Evolutionary conservation across 1,140 invertebrate genomes (phyloP).

Genomic region (Pseudomyrmex flavicornis): DNA sequence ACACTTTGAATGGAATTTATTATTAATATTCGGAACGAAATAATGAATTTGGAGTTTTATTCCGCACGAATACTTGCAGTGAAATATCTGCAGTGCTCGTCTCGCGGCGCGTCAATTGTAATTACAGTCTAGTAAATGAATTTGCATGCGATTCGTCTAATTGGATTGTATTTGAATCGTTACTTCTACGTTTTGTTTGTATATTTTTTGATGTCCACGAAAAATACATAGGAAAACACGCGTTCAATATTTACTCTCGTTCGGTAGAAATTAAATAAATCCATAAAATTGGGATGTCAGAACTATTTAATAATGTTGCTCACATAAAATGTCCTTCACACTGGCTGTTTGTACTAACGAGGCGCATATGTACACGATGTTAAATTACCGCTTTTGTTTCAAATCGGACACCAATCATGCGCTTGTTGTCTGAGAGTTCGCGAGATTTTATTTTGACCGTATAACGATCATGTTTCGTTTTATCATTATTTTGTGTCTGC

Average conservation of each 20-base stretch:
- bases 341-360: slow-evolving; percentile 24
- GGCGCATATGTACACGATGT: background rate
- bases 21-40: background rate
- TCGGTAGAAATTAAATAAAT: slow-evolving; percentile 40
- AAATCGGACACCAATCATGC: slow-evolving; percentile 20
- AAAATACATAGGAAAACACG: slow-evolving; percentile 24
- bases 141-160: slow-evolving; percentile 60
- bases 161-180: slow-evolving; percentile 68
- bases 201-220: slow-evolving; percentile 40
- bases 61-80: slow-evolving; percentile 44
- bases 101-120: slow-evolving; percentile 47
- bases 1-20: slow-evolving; percentile 40
- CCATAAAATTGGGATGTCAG: slow-evolving; percentile 22
- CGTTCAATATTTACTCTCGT: slow-evolving; percentile 60
- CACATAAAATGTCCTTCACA: slow-evolving; percentile 27
- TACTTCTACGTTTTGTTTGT: slow-evolving; percentile 52
- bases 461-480: background rate
- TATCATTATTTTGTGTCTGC: background rate
- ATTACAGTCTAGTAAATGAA: slow-evolving; percentile 65
- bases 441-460: slow-evolving; percentile 36
- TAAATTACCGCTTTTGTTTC: slow-evolving; percentile 51
- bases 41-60: slow-evolving; percentile 63
- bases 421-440: slow-evolving; percentile 19
- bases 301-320: slow-evolving; percentile 63
- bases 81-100: background rate